Evolutionary conservation across 2,797 vertebrate genomes (phyloP).

Genomic region (Melanotaenia maccullochi): DNA sequence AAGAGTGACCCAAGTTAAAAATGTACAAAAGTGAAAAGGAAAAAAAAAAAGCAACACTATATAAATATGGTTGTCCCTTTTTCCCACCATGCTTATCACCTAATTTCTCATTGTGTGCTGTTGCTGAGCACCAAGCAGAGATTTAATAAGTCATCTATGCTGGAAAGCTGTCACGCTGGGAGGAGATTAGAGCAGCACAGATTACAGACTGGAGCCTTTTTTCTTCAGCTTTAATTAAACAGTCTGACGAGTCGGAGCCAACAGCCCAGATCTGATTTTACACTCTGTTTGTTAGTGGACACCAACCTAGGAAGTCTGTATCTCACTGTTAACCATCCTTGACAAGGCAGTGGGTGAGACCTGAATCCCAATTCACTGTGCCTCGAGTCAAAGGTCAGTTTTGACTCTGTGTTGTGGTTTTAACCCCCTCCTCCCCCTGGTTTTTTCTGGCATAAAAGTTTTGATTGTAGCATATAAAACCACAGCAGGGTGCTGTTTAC

Average conservation of each 20-base stretch:
- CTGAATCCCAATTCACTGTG: neutral
- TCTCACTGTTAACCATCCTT: neutral
- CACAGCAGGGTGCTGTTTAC: conserved; percentile 63
- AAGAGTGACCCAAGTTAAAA: neutral
- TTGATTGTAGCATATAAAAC: conserved; percentile 51
- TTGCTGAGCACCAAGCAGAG: conserved; percentile 58
- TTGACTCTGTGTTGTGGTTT: neutral
- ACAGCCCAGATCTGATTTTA: conserved; percentile 21
- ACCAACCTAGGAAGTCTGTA: conserved; percentile 14
- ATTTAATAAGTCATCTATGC: conserved; percentile 70
- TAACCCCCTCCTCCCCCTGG: neutral
- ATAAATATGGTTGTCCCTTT: neutral
- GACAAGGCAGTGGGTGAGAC: neutral
- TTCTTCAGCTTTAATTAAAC: conserved; percentile 71
- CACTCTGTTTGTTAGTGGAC: conserved; percentile 3
- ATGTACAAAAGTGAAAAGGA: neutral
- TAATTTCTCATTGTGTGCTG: conserved; percentile 43
- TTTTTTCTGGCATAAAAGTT: conserved; percentile 18
- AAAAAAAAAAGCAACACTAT: neutral
- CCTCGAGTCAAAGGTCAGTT: conserved; percentile 26
- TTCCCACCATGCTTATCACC: conserved; percentile 57
- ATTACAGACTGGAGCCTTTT: conserved; percentile 46
- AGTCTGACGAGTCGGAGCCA: conserved; percentile 48
- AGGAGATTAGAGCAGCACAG: conserved; percentile 65
- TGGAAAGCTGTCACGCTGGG: conserved; percentile 65